Evolutionary conservation across 1,140 invertebrate genomes (phyloP).

Genomic region (Aphaenogaster floridana): DNA sequence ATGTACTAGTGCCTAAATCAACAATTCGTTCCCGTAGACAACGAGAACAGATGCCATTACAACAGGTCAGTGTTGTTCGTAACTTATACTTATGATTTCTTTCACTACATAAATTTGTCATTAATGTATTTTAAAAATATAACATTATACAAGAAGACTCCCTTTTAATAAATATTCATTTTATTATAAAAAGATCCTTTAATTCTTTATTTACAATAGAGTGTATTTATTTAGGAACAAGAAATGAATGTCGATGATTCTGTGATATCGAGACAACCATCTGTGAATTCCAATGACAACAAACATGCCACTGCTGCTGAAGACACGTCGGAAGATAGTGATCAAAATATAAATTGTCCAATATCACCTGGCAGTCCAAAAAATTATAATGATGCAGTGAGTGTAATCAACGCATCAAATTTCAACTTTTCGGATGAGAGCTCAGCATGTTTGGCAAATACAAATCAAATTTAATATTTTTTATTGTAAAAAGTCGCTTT

Average conservation of each 20-base stretch:
- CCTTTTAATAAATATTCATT: too few species aligned
- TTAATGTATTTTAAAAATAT: not conserved
- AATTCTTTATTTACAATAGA: too few species aligned
- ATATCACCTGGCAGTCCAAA: too few species aligned
- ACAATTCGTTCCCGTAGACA: slow-evolving; percentile 8
- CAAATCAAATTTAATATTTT: too few species aligned
- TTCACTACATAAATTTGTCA: not conserved
- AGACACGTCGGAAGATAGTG: not conserved
- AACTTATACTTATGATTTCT: slow-evolving; percentile 3
- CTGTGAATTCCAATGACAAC: not conserved
- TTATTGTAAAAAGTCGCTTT: too few species aligned
- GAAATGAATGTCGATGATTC: not conserved
- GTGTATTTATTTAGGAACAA: not conserved
- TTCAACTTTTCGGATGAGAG: too few species aligned
- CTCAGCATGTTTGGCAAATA: too few species aligned
- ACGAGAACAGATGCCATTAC: slow-evolving; percentile 4
- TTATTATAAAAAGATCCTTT: too few species aligned
- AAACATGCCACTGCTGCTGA: not conserved
- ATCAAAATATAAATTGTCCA: not conserved
- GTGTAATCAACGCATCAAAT: too few species aligned
- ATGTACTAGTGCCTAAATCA: slow-evolving; percentile 1
- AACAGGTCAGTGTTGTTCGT: not conserved
- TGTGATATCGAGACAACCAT: slow-evolving; percentile 3
- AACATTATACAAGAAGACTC: not conserved
- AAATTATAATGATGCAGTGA: too few species aligned